Base-by-base conservation (phyloP, 2,888 invertebrate genomes). In the Ophioninae sp. region DNA sequence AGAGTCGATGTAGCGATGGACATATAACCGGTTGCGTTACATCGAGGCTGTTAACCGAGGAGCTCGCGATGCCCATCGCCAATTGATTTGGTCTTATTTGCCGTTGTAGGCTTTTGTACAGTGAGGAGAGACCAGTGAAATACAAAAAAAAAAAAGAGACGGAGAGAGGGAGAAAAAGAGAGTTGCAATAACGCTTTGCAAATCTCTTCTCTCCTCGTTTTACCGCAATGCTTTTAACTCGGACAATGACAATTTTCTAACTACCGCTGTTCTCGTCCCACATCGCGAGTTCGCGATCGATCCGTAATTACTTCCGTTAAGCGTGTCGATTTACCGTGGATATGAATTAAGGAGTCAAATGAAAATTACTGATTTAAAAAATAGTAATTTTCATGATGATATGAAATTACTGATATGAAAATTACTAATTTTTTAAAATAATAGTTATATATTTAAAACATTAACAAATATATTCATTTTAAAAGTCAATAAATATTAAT, bases 1-100 rank as follows among this genome's bases (percentile, higher is more conserved):
- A 37, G 21, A 67, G 39, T 20, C 67, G 39, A 67, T 23, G 39
- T 56, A 75, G n/a, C 80, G 20, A n/a, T 65, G 76, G 68, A 64
- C 67, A 30, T 72, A 83, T 80, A 83, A 83, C 80, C 83, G 83
- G 80, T 83, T 83, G 76, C 72, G 79, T 64, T 79, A 68, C 62
- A 68, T 68, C 72, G 76, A 72, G 61, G 67, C 57, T 68, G 61
- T 69, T 50, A 41, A 77, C 77, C 20, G 77, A 69, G 62, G 30
- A 79, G 37, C 41, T 76, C 64, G 21, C 37, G 39, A 68, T 76
- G 20, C 23, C 41, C 69, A 68, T 50, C 30, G 74, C 41, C 41
- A 62, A 72, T 68, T 30, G 65, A 79, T 79, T 62, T 56, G 79
- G 56, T 67, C 61, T 73, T 76, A 67, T 76, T 79, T 75, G 57